Evolutionary conservation across 92 coral and sea anemone species (phyloP).

Genomic region (Paramuricea clavata): DNA sequence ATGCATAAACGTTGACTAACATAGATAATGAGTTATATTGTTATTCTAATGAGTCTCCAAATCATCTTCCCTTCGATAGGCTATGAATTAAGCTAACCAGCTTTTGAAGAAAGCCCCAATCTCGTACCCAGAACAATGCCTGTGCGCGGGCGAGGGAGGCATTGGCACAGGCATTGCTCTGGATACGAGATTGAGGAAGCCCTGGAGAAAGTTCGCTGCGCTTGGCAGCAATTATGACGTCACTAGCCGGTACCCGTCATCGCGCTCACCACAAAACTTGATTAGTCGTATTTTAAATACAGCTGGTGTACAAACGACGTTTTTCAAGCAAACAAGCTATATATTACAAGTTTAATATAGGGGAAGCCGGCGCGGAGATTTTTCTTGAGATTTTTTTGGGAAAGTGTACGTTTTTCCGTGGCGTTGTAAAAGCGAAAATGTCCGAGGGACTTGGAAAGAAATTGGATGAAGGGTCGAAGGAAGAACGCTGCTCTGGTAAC

Average conservation of each 20-base stretch:
- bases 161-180: no score
- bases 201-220: no score
- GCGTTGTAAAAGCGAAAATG: background rate
- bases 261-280: background rate
- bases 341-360: background rate
- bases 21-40: no score
- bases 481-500: background rate
- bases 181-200: no score
- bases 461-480: background rate
- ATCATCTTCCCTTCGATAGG: no score
- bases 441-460: background rate
- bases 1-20: no score
- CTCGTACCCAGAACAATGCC: no score
- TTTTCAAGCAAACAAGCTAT: background rate
- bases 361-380: background rate
- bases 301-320: background rate
- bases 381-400: background rate
- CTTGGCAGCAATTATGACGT: background rate
- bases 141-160: no score
- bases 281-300: background rate
- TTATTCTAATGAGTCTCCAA: no score
- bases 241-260: conserved; percentile 5
- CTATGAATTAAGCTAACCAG: no score
- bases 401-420: background rate
- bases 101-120: no score